These are phyloP conservation scores for Drosophila suzukii DNA, from an alignment of 1,140 invertebrate genomes.

Conservation along the genomic window DNA sequence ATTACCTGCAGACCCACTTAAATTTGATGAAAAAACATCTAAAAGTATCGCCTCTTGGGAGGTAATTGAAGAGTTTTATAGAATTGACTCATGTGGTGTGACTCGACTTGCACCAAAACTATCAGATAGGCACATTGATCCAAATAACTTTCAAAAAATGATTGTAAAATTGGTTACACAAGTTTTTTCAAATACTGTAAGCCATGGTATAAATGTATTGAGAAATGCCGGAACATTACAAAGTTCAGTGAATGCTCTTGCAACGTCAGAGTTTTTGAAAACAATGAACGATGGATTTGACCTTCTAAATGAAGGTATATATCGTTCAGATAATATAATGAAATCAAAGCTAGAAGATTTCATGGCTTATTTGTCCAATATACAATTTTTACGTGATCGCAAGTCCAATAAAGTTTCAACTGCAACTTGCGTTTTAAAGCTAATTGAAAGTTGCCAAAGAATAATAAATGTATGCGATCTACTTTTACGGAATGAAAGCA, in stretches of 20 bases:
- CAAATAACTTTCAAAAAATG: not conserved
- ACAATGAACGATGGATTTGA: too few relatives aligned
- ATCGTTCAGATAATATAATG: too few relatives aligned
- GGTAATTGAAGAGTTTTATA: not conserved
- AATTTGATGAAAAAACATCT: not conserved
- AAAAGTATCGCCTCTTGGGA: not conserved
- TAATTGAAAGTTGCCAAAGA: too few relatives aligned
- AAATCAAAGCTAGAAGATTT: too few relatives aligned
- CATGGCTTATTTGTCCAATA: too few relatives aligned
- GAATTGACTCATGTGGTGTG: not conserved
- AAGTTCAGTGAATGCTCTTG: not conserved
- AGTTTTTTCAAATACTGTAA: not conserved
- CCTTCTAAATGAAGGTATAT: too few relatives aligned
- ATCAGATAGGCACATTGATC: not conserved
- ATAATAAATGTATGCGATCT: too few relatives aligned
- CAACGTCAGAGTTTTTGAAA: not conserved
- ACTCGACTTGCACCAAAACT: not conserved
- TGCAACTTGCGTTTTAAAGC: too few relatives aligned
- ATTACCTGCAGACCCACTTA: not conserved
- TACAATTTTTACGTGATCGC: too few relatives aligned
- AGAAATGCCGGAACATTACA: not conserved
- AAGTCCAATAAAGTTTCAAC: too few relatives aligned
- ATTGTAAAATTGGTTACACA: not conserved
- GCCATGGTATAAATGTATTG: not conserved
- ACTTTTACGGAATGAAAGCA: too few relatives aligned